Percentiles rank a stretch among this genome's conserved stretches.
phyloP scores from a whole-genome alignment of 1,140 invertebrate genomes.

The Watersipora subatra region DNA sequence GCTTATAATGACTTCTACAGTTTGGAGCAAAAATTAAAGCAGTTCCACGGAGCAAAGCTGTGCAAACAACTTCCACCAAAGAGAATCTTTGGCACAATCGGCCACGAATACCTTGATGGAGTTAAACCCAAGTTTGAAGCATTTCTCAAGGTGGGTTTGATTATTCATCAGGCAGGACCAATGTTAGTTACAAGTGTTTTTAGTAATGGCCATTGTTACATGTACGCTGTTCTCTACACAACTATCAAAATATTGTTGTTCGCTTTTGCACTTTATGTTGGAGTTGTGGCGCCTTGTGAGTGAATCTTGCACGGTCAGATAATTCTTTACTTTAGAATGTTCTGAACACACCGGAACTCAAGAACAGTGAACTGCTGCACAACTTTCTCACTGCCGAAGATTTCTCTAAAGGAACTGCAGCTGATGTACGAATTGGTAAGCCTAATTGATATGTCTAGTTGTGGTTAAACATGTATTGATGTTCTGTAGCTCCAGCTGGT shows the following conservation, averaged over 20 bases:
- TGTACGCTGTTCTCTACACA: too few species aligned
- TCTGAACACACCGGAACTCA: neutral
- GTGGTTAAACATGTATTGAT: too few species aligned
- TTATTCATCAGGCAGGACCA: too few species aligned
- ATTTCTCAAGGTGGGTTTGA: neutral
- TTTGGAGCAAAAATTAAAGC: neutral
- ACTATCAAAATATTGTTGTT: too few species aligned
- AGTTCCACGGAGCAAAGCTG: neutral
- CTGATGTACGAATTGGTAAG: neutral
- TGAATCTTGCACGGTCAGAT: neutral
- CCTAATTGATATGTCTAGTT: too few species aligned
- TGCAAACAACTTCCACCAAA: neutral
- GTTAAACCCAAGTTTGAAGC: neutral
- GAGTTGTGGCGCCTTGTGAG: too few species aligned
- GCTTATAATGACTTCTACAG: neutral
- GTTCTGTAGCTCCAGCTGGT: too few species aligned
- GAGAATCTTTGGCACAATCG: neutral
- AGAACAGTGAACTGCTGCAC: neutral
- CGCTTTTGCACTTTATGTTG: too few species aligned
- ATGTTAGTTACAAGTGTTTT: too few species aligned
- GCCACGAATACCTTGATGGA: neutral
- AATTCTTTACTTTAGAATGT: neutral
- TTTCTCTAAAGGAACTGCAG: neutral
- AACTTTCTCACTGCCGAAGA: neutral
- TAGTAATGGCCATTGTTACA: too few species aligned